Percentiles rank a stretch among this genome's conserved stretches.
Conservation (phyloP, 2,113 vertebrate species). For the Lycocorax pyrrhopterus region DNA sequence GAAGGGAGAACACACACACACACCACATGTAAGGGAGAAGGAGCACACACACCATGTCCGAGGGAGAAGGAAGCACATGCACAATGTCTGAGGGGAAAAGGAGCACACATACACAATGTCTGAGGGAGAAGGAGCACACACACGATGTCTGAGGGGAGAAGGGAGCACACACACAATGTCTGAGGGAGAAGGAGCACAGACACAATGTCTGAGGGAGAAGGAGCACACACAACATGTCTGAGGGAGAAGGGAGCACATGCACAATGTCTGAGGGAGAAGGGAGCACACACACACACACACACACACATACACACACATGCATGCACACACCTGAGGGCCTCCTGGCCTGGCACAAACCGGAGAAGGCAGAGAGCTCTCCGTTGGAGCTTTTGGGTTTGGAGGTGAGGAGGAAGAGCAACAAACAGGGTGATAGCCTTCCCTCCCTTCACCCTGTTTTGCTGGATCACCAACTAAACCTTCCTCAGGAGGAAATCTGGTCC, state of each 20-base stretch:
- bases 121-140: background rate
- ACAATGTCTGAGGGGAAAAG: background rate
- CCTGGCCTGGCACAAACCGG: background rate
- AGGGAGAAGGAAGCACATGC: too few species aligned
- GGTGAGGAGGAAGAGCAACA: background rate
- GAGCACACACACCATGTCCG: background rate
- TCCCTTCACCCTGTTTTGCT: background rate
- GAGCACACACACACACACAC: background rate
- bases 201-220: background rate
- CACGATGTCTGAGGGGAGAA: background rate
- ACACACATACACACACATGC: background rate
- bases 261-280: background rate
- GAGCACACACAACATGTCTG: background rate
- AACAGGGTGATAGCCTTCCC: rapidly evolving
- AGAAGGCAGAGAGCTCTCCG: background rate
- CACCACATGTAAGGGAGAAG: background rate
- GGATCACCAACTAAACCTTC: rapidly evolving
- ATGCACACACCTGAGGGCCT: background rate
- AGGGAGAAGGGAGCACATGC: background rate
- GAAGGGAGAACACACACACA: too few species aligned
- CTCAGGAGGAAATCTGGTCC: background rate
- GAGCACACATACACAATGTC: too few species aligned
- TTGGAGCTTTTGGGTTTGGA: background rate
- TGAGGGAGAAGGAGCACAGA: background rate
- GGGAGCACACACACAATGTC: background rate